Evolutionary conservation across 2,888 invertebrate genomes (phyloP), one percentile per base, ranked within the genome.

Genomic region (Drosophila planitibia): DNA sequence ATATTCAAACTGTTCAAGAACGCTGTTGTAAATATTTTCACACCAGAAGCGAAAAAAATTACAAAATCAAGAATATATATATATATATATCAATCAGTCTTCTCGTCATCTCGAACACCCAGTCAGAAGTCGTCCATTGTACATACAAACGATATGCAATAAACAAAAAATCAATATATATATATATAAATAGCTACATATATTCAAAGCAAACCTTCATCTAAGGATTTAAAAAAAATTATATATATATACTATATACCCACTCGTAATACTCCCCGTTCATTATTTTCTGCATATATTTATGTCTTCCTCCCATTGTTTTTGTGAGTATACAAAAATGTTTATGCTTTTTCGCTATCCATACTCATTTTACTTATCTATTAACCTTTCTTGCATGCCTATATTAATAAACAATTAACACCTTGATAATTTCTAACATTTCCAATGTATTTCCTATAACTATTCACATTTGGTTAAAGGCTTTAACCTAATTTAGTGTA

Each of bases 21-120:
- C 79, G 87, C 92, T 91, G 87, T 91, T 91, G 91, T 91, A 91
- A 88, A 91, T 91, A 91, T 85, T 90, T 91, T 88, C 83, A 82
- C 74, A 66, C 54, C 33, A 60, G 49, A 76, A 70, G 47, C 75
- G 28, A 64, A 62, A 61, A 71, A 61, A 58, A 71, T 49, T 78
- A 66, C 52, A 76, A 76, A 12, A 75, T 71, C 55, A 39, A 57
- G n/a, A 19, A 37, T 6, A 39, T 14, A 35, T 37, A 66, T 22
- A 66, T 22, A 22, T 61, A 51, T 47, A 61, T 37, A 62, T 52
- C 22, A 22, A 47, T 47, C 47, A 47, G 51, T 35, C 37, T 32
- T 49, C 71, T 60, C 49, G 71, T 57, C 68, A 67, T 67, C 68
- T 67, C 63, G 12, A 51, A 63, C 35, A 28, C 39, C 59, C 59